phyloP scores from a whole-genome alignment of 2,113 vertebrate species.

The Petrocephalus zakoni region DNA sequence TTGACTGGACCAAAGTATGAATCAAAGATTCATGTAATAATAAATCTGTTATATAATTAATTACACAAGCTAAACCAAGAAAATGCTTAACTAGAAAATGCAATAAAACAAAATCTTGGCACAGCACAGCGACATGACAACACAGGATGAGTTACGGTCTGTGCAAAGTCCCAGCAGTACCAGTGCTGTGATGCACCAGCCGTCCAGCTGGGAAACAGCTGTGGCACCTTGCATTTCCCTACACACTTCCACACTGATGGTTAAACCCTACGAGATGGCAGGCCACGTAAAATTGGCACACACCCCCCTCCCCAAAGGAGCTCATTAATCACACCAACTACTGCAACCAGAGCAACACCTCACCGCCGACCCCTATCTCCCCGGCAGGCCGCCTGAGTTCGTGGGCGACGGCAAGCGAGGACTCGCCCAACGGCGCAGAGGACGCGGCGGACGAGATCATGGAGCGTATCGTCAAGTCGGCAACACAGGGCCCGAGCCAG shows the following conservation, averaged over 20 bases:
- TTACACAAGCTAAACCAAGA: neutral
- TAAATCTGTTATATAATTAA: neutral
- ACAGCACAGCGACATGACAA: neutral
- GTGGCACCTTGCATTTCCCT: neutral
- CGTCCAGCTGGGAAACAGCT: neutral
- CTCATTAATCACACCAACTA: neutral
- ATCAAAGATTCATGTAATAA: neutral
- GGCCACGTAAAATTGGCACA: neutral
- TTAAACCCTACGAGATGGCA: neutral
- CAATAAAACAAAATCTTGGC: neutral
- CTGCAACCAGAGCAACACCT: neutral
- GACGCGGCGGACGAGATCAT: conserved; percentile 96
- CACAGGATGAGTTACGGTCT: neutral
- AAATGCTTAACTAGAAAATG: neutral
- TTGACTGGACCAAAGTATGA: neutral
- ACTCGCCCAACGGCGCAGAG: conserved; percentile 74
- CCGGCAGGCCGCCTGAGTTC: conserved; percentile 76
- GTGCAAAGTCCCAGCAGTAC: no score
- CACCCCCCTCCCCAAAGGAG: neutral
- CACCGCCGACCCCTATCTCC: conserved; percentile 1
- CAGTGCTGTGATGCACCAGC: neutral
- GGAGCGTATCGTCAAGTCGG: conserved; percentile 94
- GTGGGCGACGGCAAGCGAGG: conserved; percentile 71
- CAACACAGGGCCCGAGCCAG: conserved; percentile 89
- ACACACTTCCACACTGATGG: neutral